Evolutionary conservation across 2,888 invertebrate species (phyloP).

Genomic region (Ecliptopera silaceata): DNA sequence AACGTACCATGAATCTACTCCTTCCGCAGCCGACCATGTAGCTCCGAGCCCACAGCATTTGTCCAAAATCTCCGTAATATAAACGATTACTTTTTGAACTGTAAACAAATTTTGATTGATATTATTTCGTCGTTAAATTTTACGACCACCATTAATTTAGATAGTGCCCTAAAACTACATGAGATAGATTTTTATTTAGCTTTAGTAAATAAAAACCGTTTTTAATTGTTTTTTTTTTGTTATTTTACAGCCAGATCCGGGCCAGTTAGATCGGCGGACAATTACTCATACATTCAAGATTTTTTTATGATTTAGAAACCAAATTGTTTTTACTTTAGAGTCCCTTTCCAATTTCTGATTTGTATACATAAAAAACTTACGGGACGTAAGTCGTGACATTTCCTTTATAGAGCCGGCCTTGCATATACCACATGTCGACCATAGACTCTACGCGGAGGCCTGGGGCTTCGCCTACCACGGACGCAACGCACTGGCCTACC

Average conservation of each 20-base stretch:
- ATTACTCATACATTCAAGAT: too few relatives aligned
- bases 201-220: too few relatives aligned
- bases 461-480: conserved; percentile 74
- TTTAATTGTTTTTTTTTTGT: too few relatives aligned
- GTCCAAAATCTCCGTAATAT: conserved; percentile 66
- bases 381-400: conserved; percentile 55
- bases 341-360: too few relatives aligned
- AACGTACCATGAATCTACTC: conserved; percentile 66
- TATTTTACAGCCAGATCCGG: too few relatives aligned
- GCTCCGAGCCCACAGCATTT: conserved; percentile 67
- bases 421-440: conserved; percentile 75
- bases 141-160: too few relatives aligned
- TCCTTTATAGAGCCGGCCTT: conserved; percentile 59
- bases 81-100: conserved; percentile 44
- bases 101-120: conserved; percentile 21
- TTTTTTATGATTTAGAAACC: too few relatives aligned
- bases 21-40: conserved; percentile 75
- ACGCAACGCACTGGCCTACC: conserved; percentile 73
- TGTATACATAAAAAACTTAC: conserved; percentile 48
- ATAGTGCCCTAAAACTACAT: too few relatives aligned
- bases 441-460: conserved; percentile 70
- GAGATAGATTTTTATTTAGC: too few relatives aligned
- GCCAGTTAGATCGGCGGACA: too few relatives aligned
- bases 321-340: too few relatives aligned
- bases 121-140: too few relatives aligned